Conservation (phyloP, 2,888 invertebrate genomes). For the Parthenolecanium corni region DNA sequence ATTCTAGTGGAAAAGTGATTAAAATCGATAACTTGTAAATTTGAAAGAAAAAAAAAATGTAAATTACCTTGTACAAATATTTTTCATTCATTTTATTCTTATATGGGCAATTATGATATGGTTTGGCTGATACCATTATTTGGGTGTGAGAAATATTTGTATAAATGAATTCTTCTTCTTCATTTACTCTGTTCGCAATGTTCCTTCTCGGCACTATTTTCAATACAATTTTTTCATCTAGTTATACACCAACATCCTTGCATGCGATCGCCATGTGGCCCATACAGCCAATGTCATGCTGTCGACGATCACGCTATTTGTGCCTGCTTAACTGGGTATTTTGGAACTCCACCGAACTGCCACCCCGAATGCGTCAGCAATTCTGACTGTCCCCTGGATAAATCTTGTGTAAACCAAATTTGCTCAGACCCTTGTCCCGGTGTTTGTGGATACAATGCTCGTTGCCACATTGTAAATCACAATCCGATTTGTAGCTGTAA, state of each 20-base stretch:
- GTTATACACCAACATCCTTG: slow-evolving; percentile 33
- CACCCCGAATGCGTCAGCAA: slow-evolving; percentile 65
- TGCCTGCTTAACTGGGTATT: slow-evolving; percentile 56
- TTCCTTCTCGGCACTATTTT: background rate
- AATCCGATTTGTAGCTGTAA: slow-evolving; percentile 64
- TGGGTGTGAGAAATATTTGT: background rate
- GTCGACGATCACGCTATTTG: slow-evolving; percentile 57
- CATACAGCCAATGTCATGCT: slow-evolving; percentile 56
- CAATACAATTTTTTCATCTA: background rate
- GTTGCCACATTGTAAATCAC: slow-evolving; percentile 62
- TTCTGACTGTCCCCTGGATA: slow-evolving; percentile 58
- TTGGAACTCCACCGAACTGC: slow-evolving; percentile 61
- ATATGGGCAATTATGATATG: too few relatives aligned
- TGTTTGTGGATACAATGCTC: slow-evolving; percentile 60
- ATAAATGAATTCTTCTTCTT: background rate
- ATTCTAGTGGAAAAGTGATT: too few relatives aligned
- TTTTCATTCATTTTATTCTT: too few relatives aligned
- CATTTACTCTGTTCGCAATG: background rate
- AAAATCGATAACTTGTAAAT: too few relatives aligned
- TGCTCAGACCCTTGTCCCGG: slow-evolving; percentile 63
- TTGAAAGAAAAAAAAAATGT: too few relatives aligned
- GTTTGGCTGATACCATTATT: background rate
- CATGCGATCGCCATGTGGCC: slow-evolving; percentile 52
- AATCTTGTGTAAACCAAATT: slow-evolving; percentile 62
- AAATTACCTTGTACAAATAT: too few relatives aligned